Evolutionary conservation across 2,888 invertebrate species (phyloP).

Genomic region (Acrobasis repandana): DNA sequence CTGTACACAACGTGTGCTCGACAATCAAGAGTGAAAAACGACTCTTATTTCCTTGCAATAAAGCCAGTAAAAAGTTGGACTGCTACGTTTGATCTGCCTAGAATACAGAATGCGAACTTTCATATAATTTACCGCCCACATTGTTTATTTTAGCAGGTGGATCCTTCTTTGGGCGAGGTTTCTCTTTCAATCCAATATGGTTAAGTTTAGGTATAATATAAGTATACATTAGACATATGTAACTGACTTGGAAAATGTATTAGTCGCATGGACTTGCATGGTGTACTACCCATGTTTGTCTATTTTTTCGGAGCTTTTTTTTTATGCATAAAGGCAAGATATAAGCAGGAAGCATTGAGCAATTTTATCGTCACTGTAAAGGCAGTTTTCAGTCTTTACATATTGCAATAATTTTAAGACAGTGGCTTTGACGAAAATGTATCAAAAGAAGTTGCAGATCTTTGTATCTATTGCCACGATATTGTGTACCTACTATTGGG

Average conservation of each 20-base stretch:
- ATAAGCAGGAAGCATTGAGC: too few relatives aligned
- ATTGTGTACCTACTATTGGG: neutral
- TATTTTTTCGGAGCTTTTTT: too few relatives aligned
- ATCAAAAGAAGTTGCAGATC: neutral
- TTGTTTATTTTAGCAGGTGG: slow-evolving; percentile 71
- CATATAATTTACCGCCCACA: neutral
- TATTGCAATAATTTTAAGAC: neutral
- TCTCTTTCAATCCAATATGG: neutral
- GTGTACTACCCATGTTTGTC: too few relatives aligned
- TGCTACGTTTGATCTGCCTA: neutral
- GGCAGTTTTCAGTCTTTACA: too few relatives aligned
- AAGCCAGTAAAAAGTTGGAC: neutral
- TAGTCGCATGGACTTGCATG: too few relatives aligned
- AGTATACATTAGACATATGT: too few relatives aligned
- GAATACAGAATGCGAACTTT: neutral
- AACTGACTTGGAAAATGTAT: too few relatives aligned
- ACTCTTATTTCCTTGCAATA: neutral
- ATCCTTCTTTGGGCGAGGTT: slow-evolving; percentile 30
- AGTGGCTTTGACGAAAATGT: too few relatives aligned
- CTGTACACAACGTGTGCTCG: neutral
- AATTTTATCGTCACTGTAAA: too few relatives aligned
- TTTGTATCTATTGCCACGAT: neutral
- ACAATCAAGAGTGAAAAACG: neutral
- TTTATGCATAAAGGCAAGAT: too few relatives aligned
- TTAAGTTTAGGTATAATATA: too few relatives aligned